phyloP scores from a whole-genome alignment of 2,888 invertebrate species.

The Sinopyrophorus schimmeli region DNA sequence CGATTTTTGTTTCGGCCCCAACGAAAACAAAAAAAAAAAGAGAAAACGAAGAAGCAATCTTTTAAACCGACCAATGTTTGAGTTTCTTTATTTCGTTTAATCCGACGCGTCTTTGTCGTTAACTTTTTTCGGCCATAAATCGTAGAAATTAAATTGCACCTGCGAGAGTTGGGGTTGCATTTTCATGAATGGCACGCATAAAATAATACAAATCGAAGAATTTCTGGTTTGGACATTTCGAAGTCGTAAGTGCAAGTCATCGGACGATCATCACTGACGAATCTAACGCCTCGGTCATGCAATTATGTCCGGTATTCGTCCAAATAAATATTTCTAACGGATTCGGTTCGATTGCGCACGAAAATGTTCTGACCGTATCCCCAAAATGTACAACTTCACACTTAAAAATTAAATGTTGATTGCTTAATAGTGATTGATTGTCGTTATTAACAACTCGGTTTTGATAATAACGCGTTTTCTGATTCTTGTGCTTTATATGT shows the following conservation, averaged over 20 bases:
- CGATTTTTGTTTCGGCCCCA: conserved; percentile 27
- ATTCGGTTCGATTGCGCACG: too few species aligned
- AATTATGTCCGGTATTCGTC: conserved; percentile 45
- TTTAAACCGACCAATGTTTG: conserved; percentile 10
- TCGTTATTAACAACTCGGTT: conserved; percentile 43
- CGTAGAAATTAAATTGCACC: too few species aligned
- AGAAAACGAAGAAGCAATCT: conserved; percentile 18
- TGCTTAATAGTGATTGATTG: conserved; percentile 49
- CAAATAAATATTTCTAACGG: too few species aligned
- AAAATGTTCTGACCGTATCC: conserved; percentile 37
- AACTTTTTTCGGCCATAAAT: too few species aligned
- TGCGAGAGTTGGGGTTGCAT: too few species aligned
- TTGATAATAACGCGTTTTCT: conserved; percentile 46
- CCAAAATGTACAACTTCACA: conserved; percentile 41
- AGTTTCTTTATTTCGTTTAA: too few species aligned
- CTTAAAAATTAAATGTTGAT: conserved; percentile 44
- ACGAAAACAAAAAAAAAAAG: too few species aligned
- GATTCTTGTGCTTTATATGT: conserved; percentile 38
- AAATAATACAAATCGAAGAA: too few species aligned
- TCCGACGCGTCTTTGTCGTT: too few species aligned
- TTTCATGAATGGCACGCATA: too few species aligned
- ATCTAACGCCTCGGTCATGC: conserved; percentile 42
- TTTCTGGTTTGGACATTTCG: too few species aligned
- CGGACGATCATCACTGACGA: conserved; percentile 47
- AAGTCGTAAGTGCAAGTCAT: conserved; percentile 45